phyloP scores from a whole-genome alignment of 2,888 invertebrate genomes.

The Parapristionchus giblindavisi region DNA sequence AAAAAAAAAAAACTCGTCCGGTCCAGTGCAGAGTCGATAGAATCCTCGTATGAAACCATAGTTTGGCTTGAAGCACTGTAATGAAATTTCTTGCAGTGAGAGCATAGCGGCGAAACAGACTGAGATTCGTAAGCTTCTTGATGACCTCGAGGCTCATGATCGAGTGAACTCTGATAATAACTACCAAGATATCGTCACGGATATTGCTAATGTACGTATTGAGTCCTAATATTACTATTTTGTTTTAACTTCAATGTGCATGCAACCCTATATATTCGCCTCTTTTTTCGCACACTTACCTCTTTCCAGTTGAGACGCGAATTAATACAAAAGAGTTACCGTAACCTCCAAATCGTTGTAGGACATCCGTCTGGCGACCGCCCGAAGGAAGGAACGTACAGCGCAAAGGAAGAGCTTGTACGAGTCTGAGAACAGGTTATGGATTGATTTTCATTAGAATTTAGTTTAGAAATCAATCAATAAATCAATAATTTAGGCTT shows the following conservation, averaged over 20 bases:
- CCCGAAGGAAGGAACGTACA: constrained; percentile 72
- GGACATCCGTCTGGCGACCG: constrained; percentile 73
- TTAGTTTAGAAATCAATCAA: constrained; percentile 14
- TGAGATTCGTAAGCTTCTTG: constrained; percentile 71
- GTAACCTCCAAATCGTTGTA: constrained; percentile 55
- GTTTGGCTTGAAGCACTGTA: too few species aligned
- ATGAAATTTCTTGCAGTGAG: constrained; percentile 70
- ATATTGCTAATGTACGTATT: constrained; percentile 78
- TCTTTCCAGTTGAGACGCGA: too few species aligned
- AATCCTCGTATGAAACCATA: too few species aligned
- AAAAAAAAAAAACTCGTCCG: too few species aligned
- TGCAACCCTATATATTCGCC: too few species aligned
- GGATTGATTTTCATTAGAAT: too few species aligned
- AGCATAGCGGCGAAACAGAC: constrained; percentile 74
- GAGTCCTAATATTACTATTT: too few species aligned
- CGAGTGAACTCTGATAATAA: constrained; percentile 78
- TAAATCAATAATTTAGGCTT: background rate
- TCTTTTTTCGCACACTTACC: too few species aligned
- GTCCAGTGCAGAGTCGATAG: too few species aligned
- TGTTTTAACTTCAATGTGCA: too few species aligned
- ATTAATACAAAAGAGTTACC: constrained; percentile 13
- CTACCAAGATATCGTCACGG: constrained; percentile 80
- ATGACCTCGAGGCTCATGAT: constrained; percentile 77
- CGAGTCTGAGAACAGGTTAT: constrained; percentile 77
- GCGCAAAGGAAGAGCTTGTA: constrained; percentile 78